Evolutionary conservation across 2,888 invertebrate species (phyloP), one percentile per base, ranked within the genome.

Genomic region (Xestobium rufovillosum): DNA sequence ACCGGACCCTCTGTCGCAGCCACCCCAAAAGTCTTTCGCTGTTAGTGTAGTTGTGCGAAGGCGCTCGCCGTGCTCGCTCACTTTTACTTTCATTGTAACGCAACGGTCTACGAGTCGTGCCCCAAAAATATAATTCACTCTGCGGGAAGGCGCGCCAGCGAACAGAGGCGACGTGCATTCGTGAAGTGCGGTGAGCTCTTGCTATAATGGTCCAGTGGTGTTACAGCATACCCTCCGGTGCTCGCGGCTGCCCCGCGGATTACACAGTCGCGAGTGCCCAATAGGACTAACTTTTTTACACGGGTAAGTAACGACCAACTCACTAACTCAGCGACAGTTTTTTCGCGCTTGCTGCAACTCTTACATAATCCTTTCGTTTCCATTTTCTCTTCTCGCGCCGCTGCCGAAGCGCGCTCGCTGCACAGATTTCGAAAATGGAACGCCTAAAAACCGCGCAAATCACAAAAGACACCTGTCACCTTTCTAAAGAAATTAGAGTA

Each of bases 31-130:
- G 23, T 8, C n/a, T 8, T 19, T 19, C 6, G 6, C 6, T 19
- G n/a, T n/a, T 19, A 19, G n/a, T n/a, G n/a, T n/a, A n/a, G 23
- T 19, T 19, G 23, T 19, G 23, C n/a, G n/a, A n/a, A n/a, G n/a
- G n/a, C n/a, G 52, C 53, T 55, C 50, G 28, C 35, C 17, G 51
- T 51, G 47, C 53, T 60, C 57, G 61, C 57, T 65, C 61, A 66
- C 66, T 67, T 67, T 67, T 66, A 66, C 66, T 67, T 67, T 66
- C 66, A 66, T 66, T 62, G 65, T 65, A 65, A 61, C 64, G 65
- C 63, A 66, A 65, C 57, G 54, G 9, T 4, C 8, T 13, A 12
- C 28, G 53, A 47, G 61, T 58, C 19, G 60, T 62, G 63, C 57
- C 63, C 63, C 63, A 62, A 65, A 64, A 63, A 64, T 63, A 61